phyloP scores from a whole-genome alignment of 2,888 invertebrate genomes.

The Electrophaes corylata region DNA sequence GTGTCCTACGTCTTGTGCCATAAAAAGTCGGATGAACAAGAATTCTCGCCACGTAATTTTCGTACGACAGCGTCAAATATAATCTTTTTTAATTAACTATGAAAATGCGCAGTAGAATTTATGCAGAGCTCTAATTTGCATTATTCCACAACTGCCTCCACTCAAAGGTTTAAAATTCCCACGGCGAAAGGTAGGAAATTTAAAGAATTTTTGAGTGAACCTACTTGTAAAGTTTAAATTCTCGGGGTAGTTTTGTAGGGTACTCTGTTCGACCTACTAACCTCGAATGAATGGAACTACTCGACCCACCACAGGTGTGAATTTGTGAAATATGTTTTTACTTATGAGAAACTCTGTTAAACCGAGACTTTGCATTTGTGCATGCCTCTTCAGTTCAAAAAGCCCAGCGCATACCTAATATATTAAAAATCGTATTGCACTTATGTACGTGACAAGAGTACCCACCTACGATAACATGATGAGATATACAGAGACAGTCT shows the following conservation, averaged over 20 bases:
- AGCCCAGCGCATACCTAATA: too few relatives aligned
- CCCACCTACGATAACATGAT: not conserved
- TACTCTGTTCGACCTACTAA: conserved; percentile 52
- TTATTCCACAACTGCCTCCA: conserved; percentile 22
- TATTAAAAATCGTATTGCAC: conserved; percentile 9
- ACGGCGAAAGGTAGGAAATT: conserved; percentile 24
- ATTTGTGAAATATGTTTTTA: conserved; percentile 26
- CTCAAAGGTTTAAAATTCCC: conserved; percentile 26
- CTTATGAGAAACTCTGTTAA: conserved; percentile 10
- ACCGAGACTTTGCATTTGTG: conserved; percentile 1
- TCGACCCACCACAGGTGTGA: conserved; percentile 32
- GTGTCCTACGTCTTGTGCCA: too few relatives aligned
- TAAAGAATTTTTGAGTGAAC: conserved; percentile 34
- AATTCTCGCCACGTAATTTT: not conserved
- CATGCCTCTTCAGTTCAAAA: not conserved
- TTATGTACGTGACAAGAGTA: conserved; percentile 8
- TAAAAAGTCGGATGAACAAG: not conserved
- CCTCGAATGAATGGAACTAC: conserved; percentile 44
- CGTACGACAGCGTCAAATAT: not conserved
- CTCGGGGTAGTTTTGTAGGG: conserved; percentile 39
- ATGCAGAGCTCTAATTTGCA: conserved; percentile 27
- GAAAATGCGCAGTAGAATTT: conserved; percentile 17
- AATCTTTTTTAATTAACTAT: conserved; percentile 24
- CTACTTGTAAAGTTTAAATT: conserved; percentile 42
- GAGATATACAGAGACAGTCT: too few relatives aligned